A percentile compares a stretch with the other conserved stretches of the same genome.
phyloP scores from a whole-genome alignment of 2,113 vertebrate genomes.

The Anarrhichthys ocellatus region DNA sequence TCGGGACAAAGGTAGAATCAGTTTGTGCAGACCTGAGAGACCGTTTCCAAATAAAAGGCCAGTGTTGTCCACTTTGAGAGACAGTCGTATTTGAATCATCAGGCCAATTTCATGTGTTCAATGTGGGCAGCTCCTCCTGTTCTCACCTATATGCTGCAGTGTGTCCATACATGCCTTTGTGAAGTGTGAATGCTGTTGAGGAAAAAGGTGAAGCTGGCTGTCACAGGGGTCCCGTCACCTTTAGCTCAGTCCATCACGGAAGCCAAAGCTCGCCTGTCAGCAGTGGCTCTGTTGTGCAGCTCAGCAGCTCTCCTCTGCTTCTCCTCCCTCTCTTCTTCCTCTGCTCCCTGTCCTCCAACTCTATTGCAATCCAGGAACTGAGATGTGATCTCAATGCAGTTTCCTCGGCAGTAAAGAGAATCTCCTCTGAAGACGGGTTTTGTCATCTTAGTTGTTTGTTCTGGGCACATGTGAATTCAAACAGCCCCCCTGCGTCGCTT shows the following conservation, averaged over 20 bases:
- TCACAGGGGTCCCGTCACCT: conserved; percentile 46
- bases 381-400: conserved; percentile 65
- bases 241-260: conserved; percentile 75
- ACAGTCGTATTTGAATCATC: conserved; percentile 43
- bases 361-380: conserved; percentile 66
- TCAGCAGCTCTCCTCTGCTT: conserved; percentile 66
- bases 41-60: conserved; percentile 52
- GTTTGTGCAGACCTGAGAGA: conserved; percentile 75
- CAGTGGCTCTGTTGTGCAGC: conserved; percentile 49
- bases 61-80: conserved; percentile 46
- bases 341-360: conserved; percentile 69
- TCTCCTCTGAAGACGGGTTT: conserved; percentile 61
- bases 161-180: conserved; percentile 53
- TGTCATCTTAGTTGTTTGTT: conserved; percentile 77
- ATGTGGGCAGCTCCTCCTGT: conserved; percentile 15
- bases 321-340: conserved; percentile 67
- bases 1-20: conserved; percentile 65
- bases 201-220: conserved; percentile 16
- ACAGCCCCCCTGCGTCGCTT: conserved; percentile 48
- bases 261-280: conserved; percentile 49
- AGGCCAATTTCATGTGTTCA: conserved; percentile 39
- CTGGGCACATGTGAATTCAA: conserved; percentile 65
- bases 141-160: conserved; percentile 54
- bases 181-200: conserved; percentile 25
- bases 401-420: conserved; percentile 70